phyloP scores from a whole-genome alignment of 2,888 invertebrate species.

The Harmothoe impar region DNA sequence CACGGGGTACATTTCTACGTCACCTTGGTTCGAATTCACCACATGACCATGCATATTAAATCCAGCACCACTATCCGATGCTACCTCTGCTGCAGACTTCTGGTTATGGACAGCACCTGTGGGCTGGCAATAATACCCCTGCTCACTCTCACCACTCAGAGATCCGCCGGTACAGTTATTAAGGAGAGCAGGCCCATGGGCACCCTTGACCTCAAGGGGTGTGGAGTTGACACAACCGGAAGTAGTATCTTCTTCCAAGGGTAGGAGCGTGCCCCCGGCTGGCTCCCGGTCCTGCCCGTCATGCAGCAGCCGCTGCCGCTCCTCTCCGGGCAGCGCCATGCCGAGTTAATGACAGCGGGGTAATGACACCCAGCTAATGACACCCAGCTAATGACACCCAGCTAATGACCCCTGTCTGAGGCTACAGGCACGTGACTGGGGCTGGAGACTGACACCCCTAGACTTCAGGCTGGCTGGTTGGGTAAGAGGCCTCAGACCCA shows the following conservation, averaged over 20 bases:
- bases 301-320: neutral
- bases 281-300: neutral
- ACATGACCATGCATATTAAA: neutral
- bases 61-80: neutral
- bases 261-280: neutral
- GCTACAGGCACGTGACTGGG: too few relatives aligned
- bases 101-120: neutral
- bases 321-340: neutral
- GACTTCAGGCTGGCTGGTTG: too few relatives aligned
- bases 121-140: neutral
- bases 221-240: too few relatives aligned
- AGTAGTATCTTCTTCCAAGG: neutral
- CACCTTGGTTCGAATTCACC: neutral
- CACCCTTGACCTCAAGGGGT: neutral
- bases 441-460: too few relatives aligned
- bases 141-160: neutral
- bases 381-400: too few relatives aligned
- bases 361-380: too few relatives aligned
- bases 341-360: neutral
- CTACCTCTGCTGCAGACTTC: neutral
- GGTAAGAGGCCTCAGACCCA: too few relatives aligned
- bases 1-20: neutral
- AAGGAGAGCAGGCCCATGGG: neutral
- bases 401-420: too few relatives aligned
- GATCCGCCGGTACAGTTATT: neutral